These are phyloP conservation scores for Neostethus bicornis DNA, from an alignment of 2,797 vertebrate genomes.

Conservation along the genomic window DNA sequence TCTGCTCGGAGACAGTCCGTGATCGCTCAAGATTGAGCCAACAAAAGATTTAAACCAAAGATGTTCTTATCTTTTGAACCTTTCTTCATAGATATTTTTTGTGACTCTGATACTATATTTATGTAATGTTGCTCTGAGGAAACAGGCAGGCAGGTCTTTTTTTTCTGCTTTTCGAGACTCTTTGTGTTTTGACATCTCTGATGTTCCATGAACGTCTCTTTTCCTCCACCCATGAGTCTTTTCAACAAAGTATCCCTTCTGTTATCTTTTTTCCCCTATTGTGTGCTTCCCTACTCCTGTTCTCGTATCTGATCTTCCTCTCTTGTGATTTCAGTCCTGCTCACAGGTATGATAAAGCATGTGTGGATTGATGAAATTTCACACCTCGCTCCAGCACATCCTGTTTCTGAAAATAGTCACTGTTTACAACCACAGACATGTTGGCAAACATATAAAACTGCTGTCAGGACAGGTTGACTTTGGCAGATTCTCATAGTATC, in stretches of 20 bases:
- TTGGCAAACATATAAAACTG: no score
- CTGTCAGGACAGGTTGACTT: no score
- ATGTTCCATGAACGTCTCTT: not conserved
- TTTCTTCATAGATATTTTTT: not conserved
- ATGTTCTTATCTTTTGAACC: not conserved
- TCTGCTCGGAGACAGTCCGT: not conserved
- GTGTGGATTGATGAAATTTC: slow-evolving; percentile 3
- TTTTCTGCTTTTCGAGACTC: slow-evolving; percentile 17
- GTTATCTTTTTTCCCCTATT: not conserved
- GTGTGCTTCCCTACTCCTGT: not conserved
- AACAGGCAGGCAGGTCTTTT: not conserved
- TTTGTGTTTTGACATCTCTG: slow-evolving; percentile 28
- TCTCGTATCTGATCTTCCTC: slow-evolving; percentile 7
- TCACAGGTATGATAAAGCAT: not conserved
- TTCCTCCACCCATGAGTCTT: not conserved
- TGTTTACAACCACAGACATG: no score
- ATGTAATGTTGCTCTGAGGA: slow-evolving; percentile 1
- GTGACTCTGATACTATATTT: slow-evolving; percentile 4
- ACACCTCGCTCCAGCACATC: not conserved
- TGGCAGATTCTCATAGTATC: no score
- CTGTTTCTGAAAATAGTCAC: no score
- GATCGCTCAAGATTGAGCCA: not conserved
- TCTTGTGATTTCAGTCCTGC: not conserved
- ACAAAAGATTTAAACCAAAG: not conserved
- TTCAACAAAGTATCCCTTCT: slow-evolving; percentile 3